Evolutionary conservation across 2,888 invertebrate species (phyloP), one percentile per base, ranked within the genome.

Genomic region (Ramazzottius varieornatus): DNA sequence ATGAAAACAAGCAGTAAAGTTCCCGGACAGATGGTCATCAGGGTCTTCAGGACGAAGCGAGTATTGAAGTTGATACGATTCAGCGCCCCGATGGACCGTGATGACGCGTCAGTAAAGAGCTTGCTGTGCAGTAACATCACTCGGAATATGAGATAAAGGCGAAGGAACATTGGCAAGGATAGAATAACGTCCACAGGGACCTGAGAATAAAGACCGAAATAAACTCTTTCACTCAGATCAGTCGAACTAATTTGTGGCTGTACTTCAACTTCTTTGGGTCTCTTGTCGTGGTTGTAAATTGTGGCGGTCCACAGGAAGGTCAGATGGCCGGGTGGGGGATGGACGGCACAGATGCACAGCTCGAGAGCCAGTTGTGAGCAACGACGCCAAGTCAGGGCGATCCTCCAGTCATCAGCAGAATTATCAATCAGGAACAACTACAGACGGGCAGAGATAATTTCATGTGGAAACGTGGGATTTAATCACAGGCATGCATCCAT

Each of bases 341-440:
- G 98, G 72, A 99, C 85, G 73, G 92, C 91, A 80, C 98, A 98
- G 75, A 96, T 89, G 72, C 85, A 80, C 72, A 98, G 82, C 80
- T 98, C 96, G 74, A 91, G 81, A 67, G 84, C 81, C 75, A 94
- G 91, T 80, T 89, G 89, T 73, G 85, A 83, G 78, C 93, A 87
- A 78, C 96, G 83, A 79, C 93, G 91, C 86, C 90, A 91, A 72
- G 94, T 96, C 87, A 98, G 92, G 73, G 96, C 96, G 80, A 99
- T 98, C 76, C 96, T 83, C 98, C 98, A 99, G 81, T 98, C 98
- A 78, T 99, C 98, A 70, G 96, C 93, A 81, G 94, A 94, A 82
- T 98, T 99, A 83, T 98, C 96, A 81, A 96, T 93, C 88, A 96
- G 94, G 82, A 96, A 98, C 80, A 98, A 84, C 94, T 98, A 83